Conservation (phyloP, 2,888 invertebrate species). For the Dolomedes plantarius region DNA sequence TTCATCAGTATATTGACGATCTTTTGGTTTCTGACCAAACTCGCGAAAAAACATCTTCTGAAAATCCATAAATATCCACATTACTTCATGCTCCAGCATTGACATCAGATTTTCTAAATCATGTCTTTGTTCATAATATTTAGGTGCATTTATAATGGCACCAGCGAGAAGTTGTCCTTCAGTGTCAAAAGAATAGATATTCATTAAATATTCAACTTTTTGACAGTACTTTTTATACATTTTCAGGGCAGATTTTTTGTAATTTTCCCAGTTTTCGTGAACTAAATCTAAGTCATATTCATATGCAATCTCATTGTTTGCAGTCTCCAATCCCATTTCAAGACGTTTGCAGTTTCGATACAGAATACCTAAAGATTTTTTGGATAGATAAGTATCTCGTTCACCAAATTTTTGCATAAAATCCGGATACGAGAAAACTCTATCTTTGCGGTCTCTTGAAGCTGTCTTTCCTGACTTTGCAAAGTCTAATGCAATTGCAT, state of each 20-base stretch:
- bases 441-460: slow-evolving; percentile 3
- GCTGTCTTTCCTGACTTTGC: slow-evolving; percentile 76
- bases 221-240: slow-evolving; percentile 44
- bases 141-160: slow-evolving; percentile 48
- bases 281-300: slow-evolving; percentile 27
- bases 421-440: slow-evolving; percentile 71
- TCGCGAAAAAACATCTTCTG: slow-evolving; percentile 46
- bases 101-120: slow-evolving; percentile 36
- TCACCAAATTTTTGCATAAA: slow-evolving; percentile 73
- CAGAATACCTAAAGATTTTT: slow-evolving; percentile 75
- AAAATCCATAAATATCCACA: slow-evolving; percentile 51
- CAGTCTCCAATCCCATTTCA: slow-evolving; percentile 44
- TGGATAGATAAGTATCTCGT: slow-evolving; percentile 74
- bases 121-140: slow-evolving; percentile 50
- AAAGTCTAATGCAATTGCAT: slow-evolving; percentile 75
- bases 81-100: slow-evolving; percentile 47
- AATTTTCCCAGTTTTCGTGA: slow-evolving; percentile 40
- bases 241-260: slow-evolving; percentile 41
- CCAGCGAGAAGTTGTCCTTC: slow-evolving; percentile 65
- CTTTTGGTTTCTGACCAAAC: slow-evolving; percentile 39
- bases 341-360: slow-evolving; percentile 73
- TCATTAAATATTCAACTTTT: slow-evolving; percentile 31
- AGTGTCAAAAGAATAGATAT: slow-evolving; percentile 52
- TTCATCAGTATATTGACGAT: slow-evolving; percentile 2
- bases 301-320: slow-evolving; percentile 32